Evolutionary conservation across 1,140 invertebrate genomes (phyloP).

Genomic region (Drosophila eugracilis): DNA sequence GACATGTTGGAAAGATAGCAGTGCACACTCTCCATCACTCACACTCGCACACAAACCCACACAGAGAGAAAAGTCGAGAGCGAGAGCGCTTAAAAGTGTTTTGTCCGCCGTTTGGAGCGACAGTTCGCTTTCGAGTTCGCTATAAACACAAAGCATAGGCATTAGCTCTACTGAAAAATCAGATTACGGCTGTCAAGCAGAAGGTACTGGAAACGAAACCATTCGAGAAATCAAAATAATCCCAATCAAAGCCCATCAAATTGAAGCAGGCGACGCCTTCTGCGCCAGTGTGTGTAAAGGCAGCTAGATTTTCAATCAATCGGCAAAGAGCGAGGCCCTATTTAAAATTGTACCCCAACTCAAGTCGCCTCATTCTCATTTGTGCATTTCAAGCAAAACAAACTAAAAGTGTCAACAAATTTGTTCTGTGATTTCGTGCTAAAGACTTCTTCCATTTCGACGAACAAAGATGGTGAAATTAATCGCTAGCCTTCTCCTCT

Average conservation of each 20-base stretch:
- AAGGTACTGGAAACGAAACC: slow-evolving; percentile 71
- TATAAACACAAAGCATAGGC: slow-evolving; percentile 66
- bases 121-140: slow-evolving; percentile 69
- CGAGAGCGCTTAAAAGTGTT: slow-evolving; percentile 75
- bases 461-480: slow-evolving; percentile 76
- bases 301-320: slow-evolving; percentile 60
- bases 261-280: slow-evolving; percentile 88
- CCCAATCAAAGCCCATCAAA: slow-evolving; percentile 54
- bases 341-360: slow-evolving; percentile 66
- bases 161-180: slow-evolving; percentile 31
- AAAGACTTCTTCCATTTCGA: slow-evolving; percentile 66
- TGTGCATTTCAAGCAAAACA: slow-evolving; percentile 66
- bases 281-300: slow-evolving; percentile 96
- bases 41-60: slow-evolving; percentile 1
- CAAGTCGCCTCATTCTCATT: slow-evolving; percentile 76
- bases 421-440: slow-evolving; percentile 82
- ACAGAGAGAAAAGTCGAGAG: slow-evolving; percentile 29
- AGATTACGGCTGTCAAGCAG: slow-evolving; percentile 60
- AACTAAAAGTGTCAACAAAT: slow-evolving; percentile 59
- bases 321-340: slow-evolving; percentile 56
- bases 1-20: slow-evolving; percentile 78
- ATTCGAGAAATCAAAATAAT: slow-evolving; percentile 27
- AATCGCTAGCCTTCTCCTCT: slow-evolving; percentile 60
- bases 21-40: slow-evolving; percentile 32
- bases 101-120: slow-evolving; percentile 54